Evolutionary conservation across 2,888 invertebrate genomes (phyloP).

Genomic region (Mythimna ferrago): DNA sequence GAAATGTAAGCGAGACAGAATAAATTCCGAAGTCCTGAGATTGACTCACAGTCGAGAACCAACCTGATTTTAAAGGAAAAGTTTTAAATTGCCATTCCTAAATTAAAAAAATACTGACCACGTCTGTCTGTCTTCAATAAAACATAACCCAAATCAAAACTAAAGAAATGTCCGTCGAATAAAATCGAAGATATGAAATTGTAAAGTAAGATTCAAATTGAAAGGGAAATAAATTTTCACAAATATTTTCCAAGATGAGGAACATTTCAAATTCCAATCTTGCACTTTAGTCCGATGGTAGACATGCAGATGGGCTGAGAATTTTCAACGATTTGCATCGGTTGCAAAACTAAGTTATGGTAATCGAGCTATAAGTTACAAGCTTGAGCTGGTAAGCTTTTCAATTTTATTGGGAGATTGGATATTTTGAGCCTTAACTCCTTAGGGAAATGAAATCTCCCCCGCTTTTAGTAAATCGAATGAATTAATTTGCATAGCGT

Average conservation of each 20-base stretch:
- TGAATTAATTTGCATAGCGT: slow-evolving; percentile 62
- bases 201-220: slow-evolving; percentile 55
- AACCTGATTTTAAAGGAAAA: neutral
- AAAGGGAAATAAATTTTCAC: slow-evolving; percentile 71
- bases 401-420: slow-evolving; percentile 80
- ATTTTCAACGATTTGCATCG: slow-evolving; percentile 85
- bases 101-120: neutral
- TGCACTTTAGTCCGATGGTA: slow-evolving; percentile 79
- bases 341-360: slow-evolving; percentile 84
- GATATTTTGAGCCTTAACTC: slow-evolving; percentile 68
- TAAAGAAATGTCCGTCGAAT: slow-evolving; percentile 32
- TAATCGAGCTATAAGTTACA: slow-evolving; percentile 85
- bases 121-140: slow-evolving; percentile 10
- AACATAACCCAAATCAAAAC: slow-evolving; percentile 13
- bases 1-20: neutral
- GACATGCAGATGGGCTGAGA: slow-evolving; percentile 82
- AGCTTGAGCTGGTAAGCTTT: slow-evolving; percentile 76
- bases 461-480: slow-evolving; percentile 66
- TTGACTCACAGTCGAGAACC: neutral
- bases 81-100: neutral
- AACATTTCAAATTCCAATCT: slow-evolving; percentile 85
- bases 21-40: no score
- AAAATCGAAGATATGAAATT: slow-evolving; percentile 54
- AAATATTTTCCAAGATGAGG: slow-evolving; percentile 75
- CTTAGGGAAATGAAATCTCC: slow-evolving; percentile 69